Conservation (phyloP, 2,113 vertebrate species). For the Aviceda subcristata region DNA sequence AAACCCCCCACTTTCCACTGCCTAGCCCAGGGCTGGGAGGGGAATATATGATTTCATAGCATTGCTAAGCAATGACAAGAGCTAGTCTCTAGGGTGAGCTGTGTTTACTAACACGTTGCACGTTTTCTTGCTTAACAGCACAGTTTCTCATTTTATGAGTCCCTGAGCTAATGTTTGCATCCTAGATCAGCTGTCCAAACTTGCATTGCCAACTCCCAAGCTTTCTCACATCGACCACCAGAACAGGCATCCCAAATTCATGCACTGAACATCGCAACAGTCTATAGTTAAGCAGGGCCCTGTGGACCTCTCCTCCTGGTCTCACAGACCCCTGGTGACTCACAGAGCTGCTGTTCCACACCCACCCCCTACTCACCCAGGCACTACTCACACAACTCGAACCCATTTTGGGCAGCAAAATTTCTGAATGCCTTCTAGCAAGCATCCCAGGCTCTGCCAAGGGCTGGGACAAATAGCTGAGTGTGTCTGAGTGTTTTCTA, state of each 20-base stretch:
- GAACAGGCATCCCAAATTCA: background rate
- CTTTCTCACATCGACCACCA: background rate
- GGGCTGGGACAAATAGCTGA: background rate
- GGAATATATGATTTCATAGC: constrained; percentile 47
- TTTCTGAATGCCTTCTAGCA: background rate
- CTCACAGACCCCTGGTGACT: background rate
- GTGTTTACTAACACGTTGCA: constrained; percentile 25
- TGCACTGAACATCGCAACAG: background rate
- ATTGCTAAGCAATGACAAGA: constrained; percentile 47
- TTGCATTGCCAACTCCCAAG: background rate
- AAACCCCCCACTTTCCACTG: background rate
- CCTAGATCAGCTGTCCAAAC: constrained; percentile 4
- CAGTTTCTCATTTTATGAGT: constrained; percentile 9
- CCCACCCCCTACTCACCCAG: background rate
- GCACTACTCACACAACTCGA: background rate
- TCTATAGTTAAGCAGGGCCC: background rate
- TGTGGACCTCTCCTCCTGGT: background rate
- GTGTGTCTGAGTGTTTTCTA: background rate
- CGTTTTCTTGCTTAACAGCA: constrained; percentile 27
- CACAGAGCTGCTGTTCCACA: constrained; percentile 13
- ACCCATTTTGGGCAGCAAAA: background rate
- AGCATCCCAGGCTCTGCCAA: background rate
- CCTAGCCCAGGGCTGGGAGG: background rate
- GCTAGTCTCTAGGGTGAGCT: constrained; percentile 22
- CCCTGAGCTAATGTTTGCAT: background rate